Percentiles rank a stretch among this genome's conserved stretches.
Conservation (phyloP, 2,797 vertebrate genomes). For the Gallinago solitaria region DNA sequence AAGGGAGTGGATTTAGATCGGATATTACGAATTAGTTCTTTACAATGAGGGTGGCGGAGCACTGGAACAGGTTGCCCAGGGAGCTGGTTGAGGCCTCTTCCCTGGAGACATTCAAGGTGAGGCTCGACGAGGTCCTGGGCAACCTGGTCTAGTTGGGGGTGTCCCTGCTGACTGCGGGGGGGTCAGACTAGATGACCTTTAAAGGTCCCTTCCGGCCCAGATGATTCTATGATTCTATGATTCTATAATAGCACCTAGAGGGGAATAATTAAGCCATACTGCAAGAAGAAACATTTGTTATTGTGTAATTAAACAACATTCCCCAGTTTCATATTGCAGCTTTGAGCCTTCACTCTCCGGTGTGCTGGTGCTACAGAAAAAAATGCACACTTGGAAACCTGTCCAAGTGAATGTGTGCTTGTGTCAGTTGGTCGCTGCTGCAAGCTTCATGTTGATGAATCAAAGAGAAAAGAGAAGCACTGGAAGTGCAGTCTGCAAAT, state of each 20-base stretch:
- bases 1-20: background rate
- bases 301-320: conserved; percentile 10
- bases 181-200: no score
- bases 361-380: background rate
- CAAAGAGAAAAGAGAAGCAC: background rate
- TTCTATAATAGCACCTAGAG: background rate
- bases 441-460: background rate
- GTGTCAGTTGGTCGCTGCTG: background rate
- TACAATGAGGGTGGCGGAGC: no score
- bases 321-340: background rate
- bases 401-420: background rate
- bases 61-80: no score
- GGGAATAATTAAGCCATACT: background rate
- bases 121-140: no score
- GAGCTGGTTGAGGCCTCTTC: no score
- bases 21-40: no score
- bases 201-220: no score
- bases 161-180: no score
- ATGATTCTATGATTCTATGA: no score
- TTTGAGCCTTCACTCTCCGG: background rate
- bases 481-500: background rate
- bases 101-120: no score
- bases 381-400: background rate
- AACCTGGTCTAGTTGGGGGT: no score
- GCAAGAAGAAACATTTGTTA: background rate